Base-by-base conservation (phyloP, 1,140 invertebrate genomes). In the Lordiphosa stackelbergi region DNA sequence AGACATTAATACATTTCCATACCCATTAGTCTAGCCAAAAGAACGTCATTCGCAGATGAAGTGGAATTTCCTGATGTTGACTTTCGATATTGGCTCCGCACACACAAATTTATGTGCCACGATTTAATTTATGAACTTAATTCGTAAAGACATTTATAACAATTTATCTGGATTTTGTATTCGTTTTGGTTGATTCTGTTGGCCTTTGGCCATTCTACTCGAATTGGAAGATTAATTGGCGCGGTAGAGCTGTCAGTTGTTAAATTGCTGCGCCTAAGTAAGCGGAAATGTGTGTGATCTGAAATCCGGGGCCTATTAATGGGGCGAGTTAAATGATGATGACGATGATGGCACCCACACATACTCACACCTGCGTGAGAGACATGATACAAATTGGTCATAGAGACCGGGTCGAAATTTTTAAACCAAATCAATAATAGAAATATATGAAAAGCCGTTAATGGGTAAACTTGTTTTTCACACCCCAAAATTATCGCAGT, bases 81-180 rank as follows among this genome's bases (percentile, higher is more conserved):
- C 53, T 59, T 60, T 60, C 56, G 51, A 68, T 74, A 62, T 64
- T 43, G 36, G 65, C 43, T 60, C 53, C 49, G 24, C 19, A 19
- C 11, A 24, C 19, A 34, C 13, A 35, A 70, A 66, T 66, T 66
- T 70, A 66, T 70, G 35, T 34, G 41, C 37, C 35, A 10, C 28
- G 52, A 42, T 73, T 72, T 81, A 69, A 79, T 79, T 79, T 79
- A 79, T 79, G 75, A 81, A 79, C 77, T 69, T 57, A 63, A 79
- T 62, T 75, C 69, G 60, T 41, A 59, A 75, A 75, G 59, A 79
- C 75, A 79, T 72, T 75, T 69, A 79, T 72, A 81, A 62, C 68
- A 79, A 79, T 79, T 81, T 81, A 79, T 79, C 68, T 79, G 77
- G 71, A 79, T 79, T 79, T 81, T 48, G 53, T 58, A 48, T 38